Evolutionary conservation across 2,113 vertebrate species (phyloP), one percentile per base, ranked within the genome.

Genomic region (Leptosomus discolor): DNA sequence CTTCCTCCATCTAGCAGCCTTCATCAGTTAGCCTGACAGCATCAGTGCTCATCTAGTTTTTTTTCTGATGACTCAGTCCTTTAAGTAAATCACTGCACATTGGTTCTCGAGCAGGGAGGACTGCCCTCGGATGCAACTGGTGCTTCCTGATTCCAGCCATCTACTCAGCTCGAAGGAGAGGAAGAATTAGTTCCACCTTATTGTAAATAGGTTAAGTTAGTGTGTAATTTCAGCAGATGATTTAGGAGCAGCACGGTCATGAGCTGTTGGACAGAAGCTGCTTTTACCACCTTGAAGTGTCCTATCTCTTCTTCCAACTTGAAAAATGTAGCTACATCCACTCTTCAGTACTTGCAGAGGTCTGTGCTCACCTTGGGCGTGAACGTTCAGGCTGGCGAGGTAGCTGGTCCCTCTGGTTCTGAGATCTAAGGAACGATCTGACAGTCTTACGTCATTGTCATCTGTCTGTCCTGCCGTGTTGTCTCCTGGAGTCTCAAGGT

Each of bases 41-140:
- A 15, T 46, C 46, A 29, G 37, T 2, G 1, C 37, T 29, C 8
- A 4, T 7, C 36, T 36, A 1, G 8, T 20, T 41, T 22, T n/a
- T n/a, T n/a, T 61, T 11, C 37, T 39, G 24, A 8, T 39, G 53
- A 18, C 20, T 26, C 30, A 6, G 0, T n/a, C 46, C 82, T 73
- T 48, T 12, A 18, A 36, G 46, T 27, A n/a, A 14, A 11, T 26
- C n/a, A 7, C 45, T 46, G 11, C 22, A 9, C 11, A 0, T 6
- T 13, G 24, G 1, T 15, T n/a, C 30, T 15, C 27, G 46, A 34
- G 50, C 46, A 26, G 60, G n/a, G 34, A 4, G 27, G 50, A 17
- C 43, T 50, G 19, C 58, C 36, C 22, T 34, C 29, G 18, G 36
- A 6, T 75, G 4, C 69, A 16, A 2, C 1, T 36, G 37, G 27